phyloP scores from a whole-genome alignment of 2,113 vertebrate genomes.

The Gavia stellata region DNA sequence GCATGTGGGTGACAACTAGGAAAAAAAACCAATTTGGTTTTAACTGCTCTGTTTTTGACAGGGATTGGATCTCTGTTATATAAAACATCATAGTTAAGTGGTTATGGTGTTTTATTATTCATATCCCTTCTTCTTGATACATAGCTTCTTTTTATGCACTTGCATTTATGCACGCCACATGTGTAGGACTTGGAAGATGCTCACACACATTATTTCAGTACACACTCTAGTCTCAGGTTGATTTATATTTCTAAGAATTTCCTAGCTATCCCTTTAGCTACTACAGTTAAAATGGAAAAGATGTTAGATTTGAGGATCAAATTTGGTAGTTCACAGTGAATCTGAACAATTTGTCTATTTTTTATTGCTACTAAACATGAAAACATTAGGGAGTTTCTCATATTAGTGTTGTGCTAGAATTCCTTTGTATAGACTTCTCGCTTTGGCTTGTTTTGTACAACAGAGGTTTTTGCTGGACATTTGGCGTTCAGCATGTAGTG shows the following conservation, averaged over 20 bases:
- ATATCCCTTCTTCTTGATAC: not conserved
- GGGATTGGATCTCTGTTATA: not conserved
- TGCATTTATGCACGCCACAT: not conserved
- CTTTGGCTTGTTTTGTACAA: not conserved
- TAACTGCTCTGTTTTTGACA: not conserved
- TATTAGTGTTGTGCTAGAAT: not conserved
- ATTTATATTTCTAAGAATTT: not conserved
- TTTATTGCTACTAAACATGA: not conserved
- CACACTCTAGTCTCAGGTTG: not conserved
- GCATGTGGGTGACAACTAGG: not conserved
- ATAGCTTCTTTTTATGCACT: not conserved
- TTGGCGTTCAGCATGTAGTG: not conserved
- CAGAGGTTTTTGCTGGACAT: not conserved
- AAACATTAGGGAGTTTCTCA: not conserved
- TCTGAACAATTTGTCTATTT: not conserved
- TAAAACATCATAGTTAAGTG: not conserved
- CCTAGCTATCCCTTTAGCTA: not conserved
- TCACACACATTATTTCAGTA: not conserved
- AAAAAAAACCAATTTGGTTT: not conserved
- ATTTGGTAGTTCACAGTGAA: not conserved
- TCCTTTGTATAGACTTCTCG: not conserved
- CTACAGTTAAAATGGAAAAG: not conserved
- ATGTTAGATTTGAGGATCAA: not conserved
- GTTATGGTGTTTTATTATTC: not conserved
- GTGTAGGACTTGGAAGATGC: not conserved